Conservation (phyloP, 2,888 invertebrate species). For the Iselma pallidipennis region DNA sequence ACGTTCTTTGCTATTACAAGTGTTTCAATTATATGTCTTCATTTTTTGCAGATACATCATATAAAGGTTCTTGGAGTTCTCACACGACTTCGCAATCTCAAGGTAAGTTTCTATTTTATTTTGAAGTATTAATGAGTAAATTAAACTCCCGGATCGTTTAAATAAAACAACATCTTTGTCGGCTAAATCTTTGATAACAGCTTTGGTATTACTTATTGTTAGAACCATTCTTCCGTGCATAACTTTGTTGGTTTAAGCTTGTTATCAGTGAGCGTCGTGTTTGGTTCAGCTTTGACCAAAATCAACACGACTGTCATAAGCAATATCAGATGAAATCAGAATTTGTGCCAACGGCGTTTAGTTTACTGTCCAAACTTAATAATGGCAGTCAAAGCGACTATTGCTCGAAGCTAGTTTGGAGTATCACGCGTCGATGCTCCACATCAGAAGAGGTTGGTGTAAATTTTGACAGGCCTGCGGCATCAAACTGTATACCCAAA, state of each 20-base stretch:
- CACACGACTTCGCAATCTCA: constrained; percentile 77
- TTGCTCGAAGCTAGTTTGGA: constrained; percentile 19
- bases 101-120: constrained; percentile 62
- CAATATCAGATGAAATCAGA: constrained; percentile 39
- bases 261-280: too few species aligned
- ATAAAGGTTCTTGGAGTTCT: constrained; percentile 84
- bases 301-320: constrained; percentile 42
- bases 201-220: too few species aligned
- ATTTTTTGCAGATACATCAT: constrained; percentile 77
- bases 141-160: too few species aligned
- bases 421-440: constrained; percentile 20
- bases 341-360: constrained; percentile 48
- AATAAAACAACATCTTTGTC: too few species aligned
- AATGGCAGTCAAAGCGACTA: constrained; percentile 50
- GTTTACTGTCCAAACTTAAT: constrained; percentile 57
- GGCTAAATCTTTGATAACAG: too few species aligned
- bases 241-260: too few species aligned
- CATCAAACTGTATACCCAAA: constrained; percentile 9
- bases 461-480: constrained; percentile 23
- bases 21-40: background rate
- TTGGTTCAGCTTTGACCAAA: background rate
- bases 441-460: constrained; percentile 23
- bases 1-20: background rate
- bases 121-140: too few species aligned
- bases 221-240: too few species aligned